Evolutionary conservation across 2,113 vertebrate genomes (phyloP).

Genomic region (Prionailurus bengalensis): DNA sequence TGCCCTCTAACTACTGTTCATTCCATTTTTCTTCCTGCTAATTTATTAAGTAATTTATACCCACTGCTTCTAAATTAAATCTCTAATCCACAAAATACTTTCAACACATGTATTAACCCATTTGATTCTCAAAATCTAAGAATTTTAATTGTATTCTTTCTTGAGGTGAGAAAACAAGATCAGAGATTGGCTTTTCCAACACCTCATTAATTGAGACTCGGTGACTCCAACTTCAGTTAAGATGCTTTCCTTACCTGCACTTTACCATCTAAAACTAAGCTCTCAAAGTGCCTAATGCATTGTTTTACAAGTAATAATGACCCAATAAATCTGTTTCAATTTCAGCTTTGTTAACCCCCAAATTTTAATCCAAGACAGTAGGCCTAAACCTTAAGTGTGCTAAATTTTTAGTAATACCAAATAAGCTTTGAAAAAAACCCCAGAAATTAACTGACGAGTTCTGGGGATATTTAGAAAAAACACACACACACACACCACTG

Average conservation of each 20-base stretch:
- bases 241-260: background rate
- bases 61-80: conserved; percentile 13
- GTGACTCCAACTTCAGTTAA: background rate
- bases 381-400: background rate
- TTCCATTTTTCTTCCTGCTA: background rate
- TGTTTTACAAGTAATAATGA: background rate
- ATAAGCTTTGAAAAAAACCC: background rate
- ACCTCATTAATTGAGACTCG: background rate
- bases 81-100: conserved; percentile 25
- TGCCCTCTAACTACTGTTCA: background rate
- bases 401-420: background rate
- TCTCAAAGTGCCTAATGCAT: background rate
- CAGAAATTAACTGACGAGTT: conserved; percentile 3
- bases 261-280: background rate
- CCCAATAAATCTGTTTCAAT: background rate
- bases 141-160: background rate
- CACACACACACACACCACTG: conserved; percentile 22
- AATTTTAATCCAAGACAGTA: conserved; percentile 33
- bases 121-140: conserved; percentile 36
- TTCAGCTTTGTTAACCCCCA: conserved; percentile 3
- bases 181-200: background rate
- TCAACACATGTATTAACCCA: background rate
- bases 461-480: conserved; percentile 65
- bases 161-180: background rate
- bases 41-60: background rate